These are phyloP conservation scores for Elymnias hypermnestra DNA, from an alignment of 1,140 invertebrate genomes.

Conservation along the genomic window DNA sequence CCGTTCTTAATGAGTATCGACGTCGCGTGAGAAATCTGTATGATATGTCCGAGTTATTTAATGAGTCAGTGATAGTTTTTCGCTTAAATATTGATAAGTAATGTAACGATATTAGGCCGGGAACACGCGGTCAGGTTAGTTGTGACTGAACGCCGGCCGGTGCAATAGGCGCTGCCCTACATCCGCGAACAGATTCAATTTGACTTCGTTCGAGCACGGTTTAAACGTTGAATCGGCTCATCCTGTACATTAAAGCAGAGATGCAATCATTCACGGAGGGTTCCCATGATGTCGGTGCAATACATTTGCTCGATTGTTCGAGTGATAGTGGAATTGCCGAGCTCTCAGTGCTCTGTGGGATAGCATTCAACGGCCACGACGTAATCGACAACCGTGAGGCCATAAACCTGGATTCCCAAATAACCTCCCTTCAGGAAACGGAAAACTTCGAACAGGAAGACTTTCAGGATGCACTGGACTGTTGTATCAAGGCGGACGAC, in stretches of 20 bases:
- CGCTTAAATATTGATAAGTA: too few relatives aligned
- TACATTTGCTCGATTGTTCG: constrained; percentile 10
- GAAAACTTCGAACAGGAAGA: constrained; percentile 7
- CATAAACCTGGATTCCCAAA: constrained; percentile 21
- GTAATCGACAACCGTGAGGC: neutral
- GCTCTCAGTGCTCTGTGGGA: constrained; percentile 36
- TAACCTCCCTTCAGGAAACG: too few relatives aligned
- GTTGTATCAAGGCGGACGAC: neutral
- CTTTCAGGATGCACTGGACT: neutral
- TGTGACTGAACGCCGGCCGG: constrained; percentile 14
- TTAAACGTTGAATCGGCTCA: neutral
- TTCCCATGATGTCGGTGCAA: neutral
- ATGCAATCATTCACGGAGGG: constrained; percentile 5
- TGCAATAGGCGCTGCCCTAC: constrained; percentile 5
- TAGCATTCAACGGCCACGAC: constrained; percentile 21
- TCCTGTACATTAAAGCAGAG: neutral
- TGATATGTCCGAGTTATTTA: too few relatives aligned
- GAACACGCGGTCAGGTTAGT: too few relatives aligned
- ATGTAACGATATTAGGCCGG: too few relatives aligned
- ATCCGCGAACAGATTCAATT: neutral
- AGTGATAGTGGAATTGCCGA: constrained; percentile 11
- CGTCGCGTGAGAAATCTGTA: too few relatives aligned
- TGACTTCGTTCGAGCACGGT: too few relatives aligned
- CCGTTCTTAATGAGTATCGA: too few relatives aligned
- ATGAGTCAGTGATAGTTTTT: too few relatives aligned